Evolutionary conservation across 2,113 vertebrate species (phyloP), one percentile per base, ranked within the genome.

Genomic region (Larimichthys polyactis): DNA sequence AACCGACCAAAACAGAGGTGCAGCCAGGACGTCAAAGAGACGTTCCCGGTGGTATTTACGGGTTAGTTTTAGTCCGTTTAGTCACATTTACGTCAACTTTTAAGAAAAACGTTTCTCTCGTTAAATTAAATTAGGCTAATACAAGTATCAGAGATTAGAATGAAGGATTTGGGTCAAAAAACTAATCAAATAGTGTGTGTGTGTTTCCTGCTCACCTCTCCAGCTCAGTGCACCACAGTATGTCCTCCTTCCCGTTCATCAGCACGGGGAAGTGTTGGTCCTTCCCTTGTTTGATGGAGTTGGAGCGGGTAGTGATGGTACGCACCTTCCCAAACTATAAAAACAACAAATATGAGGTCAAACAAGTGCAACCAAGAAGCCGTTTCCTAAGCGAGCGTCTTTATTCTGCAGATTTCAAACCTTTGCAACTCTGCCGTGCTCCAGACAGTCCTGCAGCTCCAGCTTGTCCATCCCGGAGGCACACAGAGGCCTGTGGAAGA

Each of bases 241-340:
- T 93, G 93, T 97, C 96, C 82, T 97, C 97, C 92, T 97, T 97
- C 67, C 96, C 97, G 22, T 97, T 97, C 97, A 97, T 97, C 89
- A 97, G 90, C 57, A 97, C 97, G 0, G 97, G 97, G 77, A 97
- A 95, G 87, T 96, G 95, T 71, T 97, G 95, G 82, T 96, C 96
- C 91, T 96, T 97, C 69, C 97, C 97, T 83, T 97, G 96, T 92
- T 94, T 96, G 93, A 97, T 96, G 74, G 96, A 97, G 94, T 97
- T 97, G 87, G 96, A 96, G 71, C 96, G 96, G 14, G 97, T 97
- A 4, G 96, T 97, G 91, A 97, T 97, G 88, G 96, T 97, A 32
- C 96, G 96, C 83, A 97, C 96, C 87, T 97, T 97, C 58, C 96
- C 96, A 86, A 97, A 96, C 97, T 97, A 83, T 15, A 82, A 87